phyloP scores from a whole-genome alignment of 2,797 vertebrate genomes.

The Phrynocephalus vlangalii region DNA sequence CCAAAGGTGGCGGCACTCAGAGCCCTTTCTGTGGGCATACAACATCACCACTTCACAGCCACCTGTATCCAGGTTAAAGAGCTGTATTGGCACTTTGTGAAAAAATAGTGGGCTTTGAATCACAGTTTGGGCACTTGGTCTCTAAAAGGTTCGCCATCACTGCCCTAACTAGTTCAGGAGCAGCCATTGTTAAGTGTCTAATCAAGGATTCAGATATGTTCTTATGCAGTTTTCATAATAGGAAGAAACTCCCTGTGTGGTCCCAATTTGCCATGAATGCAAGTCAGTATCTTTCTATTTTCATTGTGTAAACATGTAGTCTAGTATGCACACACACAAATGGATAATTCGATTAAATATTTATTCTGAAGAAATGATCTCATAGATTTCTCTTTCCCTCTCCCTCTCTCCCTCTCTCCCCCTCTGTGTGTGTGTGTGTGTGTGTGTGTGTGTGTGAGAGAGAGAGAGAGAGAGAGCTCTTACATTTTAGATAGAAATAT shows the following conservation, averaged over 20 bases:
- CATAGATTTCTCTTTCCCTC: neutral
- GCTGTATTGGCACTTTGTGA: no score
- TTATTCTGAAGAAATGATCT: slow-evolving; percentile 31
- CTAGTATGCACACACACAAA: neutral
- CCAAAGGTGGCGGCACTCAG: no score
- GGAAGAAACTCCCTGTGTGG: slow-evolving; percentile 17
- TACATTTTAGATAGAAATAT: neutral
- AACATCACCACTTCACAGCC: no score
- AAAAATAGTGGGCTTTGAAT: no score
- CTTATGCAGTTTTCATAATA: neutral
- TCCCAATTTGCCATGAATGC: neutral
- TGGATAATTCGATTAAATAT: slow-evolving; percentile 19
- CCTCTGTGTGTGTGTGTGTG: no score
- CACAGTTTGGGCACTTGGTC: no score
- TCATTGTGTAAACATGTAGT: slow-evolving; percentile 26
- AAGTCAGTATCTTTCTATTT: slow-evolving; percentile 26
- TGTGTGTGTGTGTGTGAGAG: neutral
- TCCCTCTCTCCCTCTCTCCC: no score
- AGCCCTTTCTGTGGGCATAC: no score
- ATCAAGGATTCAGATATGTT: neutral
- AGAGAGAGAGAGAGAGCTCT: neutral
- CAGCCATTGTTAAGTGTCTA: neutral
- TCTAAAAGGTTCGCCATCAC: no score
- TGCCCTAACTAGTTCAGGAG: neutral
- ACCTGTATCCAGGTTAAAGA: no score